Percentiles rank a stretch among this genome's conserved stretches.
Evolutionary conservation across 2,113 vertebrate species (phyloP).

Genomic region (Burhinus bistriatus): DNA sequence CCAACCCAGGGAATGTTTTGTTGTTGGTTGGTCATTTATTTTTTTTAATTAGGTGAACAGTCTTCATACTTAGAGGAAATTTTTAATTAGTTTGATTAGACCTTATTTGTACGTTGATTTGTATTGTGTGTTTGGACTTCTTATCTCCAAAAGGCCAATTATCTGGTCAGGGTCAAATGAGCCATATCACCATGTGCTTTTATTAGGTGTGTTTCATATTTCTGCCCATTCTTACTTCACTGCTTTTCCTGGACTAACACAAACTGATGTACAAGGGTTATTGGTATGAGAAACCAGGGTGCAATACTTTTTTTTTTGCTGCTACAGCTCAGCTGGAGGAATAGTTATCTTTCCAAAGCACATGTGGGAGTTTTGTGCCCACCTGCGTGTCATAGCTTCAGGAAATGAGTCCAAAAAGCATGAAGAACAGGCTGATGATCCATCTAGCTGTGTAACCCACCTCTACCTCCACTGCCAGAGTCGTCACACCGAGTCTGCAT

Average conservation of each 20-base stretch:
- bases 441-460: neutral
- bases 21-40: neutral
- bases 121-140: neutral
- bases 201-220: neutral
- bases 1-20: neutral
- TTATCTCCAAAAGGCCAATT: neutral
- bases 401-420: neutral
- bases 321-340: neutral
- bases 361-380: neutral
- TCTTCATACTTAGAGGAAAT: neutral
- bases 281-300: neutral
- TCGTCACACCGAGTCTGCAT: neutral
- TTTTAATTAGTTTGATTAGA: neutral
- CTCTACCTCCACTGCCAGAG: neutral
- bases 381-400: neutral
- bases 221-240: neutral
- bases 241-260: neutral
- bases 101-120: neutral
- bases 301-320: neutral
- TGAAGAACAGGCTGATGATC: neutral
- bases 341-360: neutral
- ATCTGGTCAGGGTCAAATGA: neutral
- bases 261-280: neutral
- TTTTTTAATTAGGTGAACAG: neutral
- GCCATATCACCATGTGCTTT: neutral